Evolutionary conservation across 1,140 invertebrate genomes (phyloP), one percentile per base, ranked within the genome.

Genomic region (Papilio aristodemus): DNA sequence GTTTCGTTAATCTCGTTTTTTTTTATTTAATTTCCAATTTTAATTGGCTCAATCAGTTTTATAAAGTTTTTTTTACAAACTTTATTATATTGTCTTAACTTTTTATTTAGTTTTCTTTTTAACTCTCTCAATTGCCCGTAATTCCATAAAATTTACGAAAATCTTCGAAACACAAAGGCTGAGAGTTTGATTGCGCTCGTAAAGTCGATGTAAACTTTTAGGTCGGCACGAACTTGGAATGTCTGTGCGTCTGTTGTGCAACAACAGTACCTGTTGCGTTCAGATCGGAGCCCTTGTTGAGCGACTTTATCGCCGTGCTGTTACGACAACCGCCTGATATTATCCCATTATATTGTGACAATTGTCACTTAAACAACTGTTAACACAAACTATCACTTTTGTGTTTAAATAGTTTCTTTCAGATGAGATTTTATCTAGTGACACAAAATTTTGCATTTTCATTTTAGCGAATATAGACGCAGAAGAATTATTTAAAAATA

Each of bases 141-240:
- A 32, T 32, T 32, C 6, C 71, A 71, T 72, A 57, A 59, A 71
- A 46, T 71, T 46, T 14, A n/a, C 43, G 9, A 9, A 50, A 50
- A 25, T 50, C 9, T 10, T 22, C 19, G 8, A 11, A 50, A 25
- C 11, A 11, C 59, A 22, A 38, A 37, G 36, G 0, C 6, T 3
- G 36, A 37, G 0, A 17, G 59, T 62, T 39, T n/a, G 14, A 50
- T 50, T 62, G 36, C 36, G 59, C 27, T 62, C 36, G 36, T 62
- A 62, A 62, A 62, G 27, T 62, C 59, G 10, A 19, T 17, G 36
- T 38, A 62, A 38, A 60, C 58, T 60, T 60, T 60, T 60, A 38
- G 36, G 59, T 19, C 36, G 36, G n/a, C 36, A 17, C 59, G 59
- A 62, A 62, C 59, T 62, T 62, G 59, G 57, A 62, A 62, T 62